Conservation (phyloP, 2,113 vertebrate species). For the Sterna hirundo region DNA sequence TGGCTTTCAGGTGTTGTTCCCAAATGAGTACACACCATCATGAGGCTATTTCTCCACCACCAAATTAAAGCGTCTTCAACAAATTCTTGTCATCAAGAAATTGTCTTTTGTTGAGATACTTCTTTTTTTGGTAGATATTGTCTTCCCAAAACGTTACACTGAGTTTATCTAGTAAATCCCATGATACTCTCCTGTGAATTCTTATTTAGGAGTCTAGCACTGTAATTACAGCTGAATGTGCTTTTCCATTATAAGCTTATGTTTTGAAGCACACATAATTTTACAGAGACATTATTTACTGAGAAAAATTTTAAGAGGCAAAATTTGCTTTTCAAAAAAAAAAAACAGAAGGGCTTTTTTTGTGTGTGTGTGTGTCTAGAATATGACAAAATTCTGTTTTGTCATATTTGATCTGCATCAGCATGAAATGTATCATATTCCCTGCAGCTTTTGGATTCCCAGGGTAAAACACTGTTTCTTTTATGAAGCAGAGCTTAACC, state of each 20-base stretch:
- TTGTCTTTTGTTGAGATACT: not conserved
- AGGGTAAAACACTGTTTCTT: not conserved
- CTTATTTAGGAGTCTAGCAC: not conserved
- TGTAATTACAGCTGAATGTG: not conserved
- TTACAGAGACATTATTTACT: not conserved
- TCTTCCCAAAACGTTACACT: not conserved
- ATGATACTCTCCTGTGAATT: not conserved
- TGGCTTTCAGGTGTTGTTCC: not conserved
- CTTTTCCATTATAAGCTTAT: not conserved
- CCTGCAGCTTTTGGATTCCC: not conserved
- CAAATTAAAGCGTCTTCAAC: not conserved
- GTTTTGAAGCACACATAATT: not conserved
- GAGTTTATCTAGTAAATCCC: not conserved
- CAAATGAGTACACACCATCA: not conserved
- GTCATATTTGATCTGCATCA: not conserved
- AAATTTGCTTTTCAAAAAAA: not conserved
- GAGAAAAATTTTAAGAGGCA: not conserved
- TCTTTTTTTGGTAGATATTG: not conserved
- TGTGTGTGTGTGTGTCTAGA: not conserved
- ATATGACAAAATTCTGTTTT: not conserved
- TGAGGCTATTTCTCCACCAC: not conserved
- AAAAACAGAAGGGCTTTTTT: accelerated
- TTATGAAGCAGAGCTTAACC: not conserved
- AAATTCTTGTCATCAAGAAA: not conserved
- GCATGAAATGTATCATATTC: not conserved